phyloP scores from a whole-genome alignment of 2,113 vertebrate species.

The Engraulis encrasicolus region DNA sequence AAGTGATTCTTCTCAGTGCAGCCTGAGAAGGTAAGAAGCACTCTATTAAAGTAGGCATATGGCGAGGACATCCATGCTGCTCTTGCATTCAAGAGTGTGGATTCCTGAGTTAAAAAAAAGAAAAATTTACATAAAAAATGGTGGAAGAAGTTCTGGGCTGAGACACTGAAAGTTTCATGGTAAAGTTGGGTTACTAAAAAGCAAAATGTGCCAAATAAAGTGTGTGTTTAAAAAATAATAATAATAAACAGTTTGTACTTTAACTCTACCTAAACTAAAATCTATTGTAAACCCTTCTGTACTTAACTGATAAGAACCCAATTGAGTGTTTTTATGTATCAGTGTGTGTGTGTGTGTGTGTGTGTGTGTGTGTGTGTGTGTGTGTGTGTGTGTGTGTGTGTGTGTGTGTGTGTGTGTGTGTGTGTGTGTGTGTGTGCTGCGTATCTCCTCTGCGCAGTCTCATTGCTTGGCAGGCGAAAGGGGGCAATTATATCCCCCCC shows the following conservation, averaged over 20 bases:
- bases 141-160: neutral
- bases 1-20: neutral
- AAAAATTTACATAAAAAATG: neutral
- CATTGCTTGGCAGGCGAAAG: neutral
- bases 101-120: neutral
- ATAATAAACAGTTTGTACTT: too few relatives aligned
- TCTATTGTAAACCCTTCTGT: too few relatives aligned
- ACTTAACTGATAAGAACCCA: too few relatives aligned
- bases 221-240: too few relatives aligned
- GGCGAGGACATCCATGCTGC: neutral
- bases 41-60: neutral
- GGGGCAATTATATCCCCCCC: conserved; percentile 3
- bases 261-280: too few relatives aligned
- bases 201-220: neutral
- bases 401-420: neutral
- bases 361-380: neutral
- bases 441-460: neutral
- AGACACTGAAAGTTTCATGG: neutral
- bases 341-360: neutral
- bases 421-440: neutral
- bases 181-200: too few relatives aligned
- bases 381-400: neutral
- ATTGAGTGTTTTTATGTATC: too few relatives aligned
- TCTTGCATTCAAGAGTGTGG: neutral
- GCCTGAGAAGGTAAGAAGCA: neutral